Base-by-base conservation (phyloP, 2,888 invertebrate species). In the Brenthis ino region DNA sequence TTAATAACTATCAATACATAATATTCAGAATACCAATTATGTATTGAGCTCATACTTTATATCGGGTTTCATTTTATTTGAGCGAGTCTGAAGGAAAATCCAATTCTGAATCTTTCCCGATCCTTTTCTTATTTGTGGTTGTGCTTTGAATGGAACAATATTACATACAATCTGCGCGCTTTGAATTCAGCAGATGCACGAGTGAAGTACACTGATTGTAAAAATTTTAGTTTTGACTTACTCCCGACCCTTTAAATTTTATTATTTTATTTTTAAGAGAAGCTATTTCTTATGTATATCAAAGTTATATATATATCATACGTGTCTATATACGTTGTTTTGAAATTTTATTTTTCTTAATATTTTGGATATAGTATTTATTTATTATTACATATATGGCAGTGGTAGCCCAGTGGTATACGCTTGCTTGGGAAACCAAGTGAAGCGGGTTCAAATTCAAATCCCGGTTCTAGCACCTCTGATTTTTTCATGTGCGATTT, bases 51-150 rank as follows among this genome's bases (percentile, higher is more conserved):
- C 6, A 33, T 53, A 61, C 51, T 65, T 55, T 56, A 65, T 58
- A 43, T 69, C 47, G 33, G 54, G 55, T 67, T 64, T 56, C 66
- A 58, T 70, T 58, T 64, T 43, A 60, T 51, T 64, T 64, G 50
- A 67, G 51, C 58, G 48, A 57, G 20, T 57, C 68, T 64, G 57
- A 70, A 69, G 67, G 72, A 66, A 73, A 72, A 69, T 73, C 64
- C 68, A 73, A 72, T 73, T 67, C 67, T 60, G 67, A 24, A 43
- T 65, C 48, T 66, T 65, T 65, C 57, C 51, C 24, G 56, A 55
- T 70, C 55, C 65, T 64, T 68, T 67, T 70, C 70, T 74, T 76
- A 74, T 77, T 76, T 77, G 74, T 68, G 75, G 75, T 65, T 60
- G 47, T 68, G 65, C 68, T 72, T 73, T 73, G 71, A 74, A 73